Percentiles rank a stretch among this genome's conserved stretches.
These are phyloP conservation scores for Salminus brasiliensis DNA, from an alignment of 2,113 vertebrate species.

Conservation along the genomic window DNA sequence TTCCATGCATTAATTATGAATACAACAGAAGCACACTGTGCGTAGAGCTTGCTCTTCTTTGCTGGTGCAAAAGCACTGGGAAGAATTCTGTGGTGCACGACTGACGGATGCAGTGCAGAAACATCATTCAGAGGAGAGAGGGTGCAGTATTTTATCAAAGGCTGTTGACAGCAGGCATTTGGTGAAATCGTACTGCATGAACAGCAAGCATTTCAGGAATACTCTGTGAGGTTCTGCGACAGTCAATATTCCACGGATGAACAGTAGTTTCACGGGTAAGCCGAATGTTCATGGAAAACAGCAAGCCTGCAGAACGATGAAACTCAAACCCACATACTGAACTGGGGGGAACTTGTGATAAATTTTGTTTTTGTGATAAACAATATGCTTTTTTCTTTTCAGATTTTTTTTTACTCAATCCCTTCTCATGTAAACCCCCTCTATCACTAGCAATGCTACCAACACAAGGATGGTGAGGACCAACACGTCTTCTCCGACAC, in stretches of 20 bases:
- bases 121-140: slow-evolving; percentile 17
- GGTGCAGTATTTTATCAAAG: slow-evolving; percentile 44
- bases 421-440: too few relatives aligned
- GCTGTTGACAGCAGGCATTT: slow-evolving; percentile 39
- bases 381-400: too few relatives aligned
- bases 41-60: background rate
- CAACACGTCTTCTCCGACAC: too few relatives aligned
- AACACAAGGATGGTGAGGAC: too few relatives aligned
- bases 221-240: slow-evolving; percentile 23
- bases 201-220: slow-evolving; percentile 32
- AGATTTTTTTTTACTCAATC: too few relatives aligned
- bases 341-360: too few relatives aligned
- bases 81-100: slow-evolving; percentile 20
- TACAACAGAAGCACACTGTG: background rate
- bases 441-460: too few relatives aligned
- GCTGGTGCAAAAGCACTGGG: background rate
- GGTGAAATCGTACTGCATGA: slow-evolving; percentile 18
- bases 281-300: slow-evolving; percentile 5
- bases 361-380: too few relatives aligned
- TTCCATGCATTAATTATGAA: background rate
- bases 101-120: slow-evolving; percentile 17
- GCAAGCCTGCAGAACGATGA: slow-evolving; percentile 12
- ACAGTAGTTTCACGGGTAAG: slow-evolving; percentile 43
- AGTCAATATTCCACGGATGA: slow-evolving; percentile 41
- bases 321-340: background rate